phyloP scores from a whole-genome alignment of 1,140 invertebrate species.

The Schlechtendalia chinensis region DNA sequence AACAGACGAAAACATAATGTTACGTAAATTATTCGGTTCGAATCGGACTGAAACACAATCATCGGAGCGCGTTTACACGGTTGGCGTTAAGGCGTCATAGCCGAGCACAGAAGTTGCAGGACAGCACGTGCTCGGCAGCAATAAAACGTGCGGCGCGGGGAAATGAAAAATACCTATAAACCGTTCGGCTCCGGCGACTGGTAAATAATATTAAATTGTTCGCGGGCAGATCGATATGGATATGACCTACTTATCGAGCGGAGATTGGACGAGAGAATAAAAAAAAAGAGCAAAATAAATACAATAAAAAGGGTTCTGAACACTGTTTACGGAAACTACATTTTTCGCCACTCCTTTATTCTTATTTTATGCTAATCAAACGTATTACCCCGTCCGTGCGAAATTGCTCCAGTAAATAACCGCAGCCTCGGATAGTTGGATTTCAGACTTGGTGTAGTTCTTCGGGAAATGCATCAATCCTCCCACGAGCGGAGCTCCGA shows the following conservation, averaged over 20 bases:
- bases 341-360: too few relatives aligned
- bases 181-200: not conserved
- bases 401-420: constrained; percentile 97
- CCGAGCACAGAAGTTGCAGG: too few relatives aligned
- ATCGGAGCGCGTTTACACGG: too few relatives aligned
- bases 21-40: too few relatives aligned
- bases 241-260: not conserved
- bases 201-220: constrained; percentile 21
- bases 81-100: too few relatives aligned
- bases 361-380: constrained; percentile 37
- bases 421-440: constrained; percentile 83
- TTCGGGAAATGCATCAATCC: constrained; percentile 74
- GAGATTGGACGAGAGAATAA: not conserved
- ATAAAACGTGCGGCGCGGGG: not conserved
- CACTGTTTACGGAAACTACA: too few relatives aligned
- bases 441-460: constrained; percentile 88
- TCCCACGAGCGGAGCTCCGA: constrained; percentile 76
- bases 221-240: not conserved
- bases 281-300: not conserved
- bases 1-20: too few relatives aligned
- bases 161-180: constrained; percentile 25
- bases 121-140: not conserved
- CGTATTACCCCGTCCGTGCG: constrained; percentile 85
- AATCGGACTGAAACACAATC: too few relatives aligned
- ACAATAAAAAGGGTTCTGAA: not conserved